These are phyloP conservation scores for Papilio glaucus DNA, from an alignment of 1,140 invertebrate species.

Conservation along the genomic window DNA sequence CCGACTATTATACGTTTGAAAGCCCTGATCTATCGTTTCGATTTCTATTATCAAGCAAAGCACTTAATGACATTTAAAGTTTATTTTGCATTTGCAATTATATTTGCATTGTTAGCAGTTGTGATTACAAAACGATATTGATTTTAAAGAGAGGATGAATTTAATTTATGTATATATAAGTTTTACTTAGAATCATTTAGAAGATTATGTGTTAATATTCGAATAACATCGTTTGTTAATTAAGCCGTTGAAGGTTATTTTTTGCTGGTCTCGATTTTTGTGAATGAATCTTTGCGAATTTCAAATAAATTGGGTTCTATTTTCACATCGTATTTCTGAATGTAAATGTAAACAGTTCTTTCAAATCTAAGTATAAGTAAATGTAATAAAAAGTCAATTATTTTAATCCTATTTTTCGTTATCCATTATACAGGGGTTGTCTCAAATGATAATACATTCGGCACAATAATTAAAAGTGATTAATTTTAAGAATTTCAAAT, in stretches of 20 bases:
- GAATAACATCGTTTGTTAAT: slow-evolving; percentile 4
- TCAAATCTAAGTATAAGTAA: background rate
- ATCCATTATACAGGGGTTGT: background rate
- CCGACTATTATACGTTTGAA: no score
- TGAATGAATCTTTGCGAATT: slow-evolving; percentile 7
- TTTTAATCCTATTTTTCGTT: background rate
- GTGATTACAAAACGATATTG: no score
- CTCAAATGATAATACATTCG: background rate
- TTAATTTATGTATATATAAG: background rate
- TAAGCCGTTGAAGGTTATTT: slow-evolving; percentile 14
- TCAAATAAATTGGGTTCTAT: background rate
- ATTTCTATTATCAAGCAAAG: no score
- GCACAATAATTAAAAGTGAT: no score
- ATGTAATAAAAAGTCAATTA: background rate
- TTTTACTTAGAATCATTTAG: background rate
- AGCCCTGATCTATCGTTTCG: no score
- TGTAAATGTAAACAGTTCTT: background rate
- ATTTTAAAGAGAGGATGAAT: background rate
- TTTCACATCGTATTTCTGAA: background rate
- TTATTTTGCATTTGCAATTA: no score
- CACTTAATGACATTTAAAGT: no score
- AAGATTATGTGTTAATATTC: background rate
- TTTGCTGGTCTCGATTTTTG: slow-evolving; percentile 8
- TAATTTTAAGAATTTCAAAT: no score
- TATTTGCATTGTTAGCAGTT: no score